These are phyloP conservation scores for Arctocebus calabarensis DNA, from an alignment of 2,797 vertebrate species.

Conservation along the genomic window DNA sequence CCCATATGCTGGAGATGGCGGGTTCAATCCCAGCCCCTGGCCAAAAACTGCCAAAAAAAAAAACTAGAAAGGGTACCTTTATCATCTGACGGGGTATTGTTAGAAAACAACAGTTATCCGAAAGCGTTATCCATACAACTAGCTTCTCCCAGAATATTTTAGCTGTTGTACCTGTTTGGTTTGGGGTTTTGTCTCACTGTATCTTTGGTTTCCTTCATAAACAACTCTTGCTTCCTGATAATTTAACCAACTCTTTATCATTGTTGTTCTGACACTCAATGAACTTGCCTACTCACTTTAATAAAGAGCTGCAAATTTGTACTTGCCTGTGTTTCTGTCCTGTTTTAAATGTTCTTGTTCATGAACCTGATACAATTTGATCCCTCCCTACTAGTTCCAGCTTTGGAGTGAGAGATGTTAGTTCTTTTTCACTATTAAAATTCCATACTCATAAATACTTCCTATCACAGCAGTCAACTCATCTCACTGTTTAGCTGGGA, in stretches of 20 bases:
- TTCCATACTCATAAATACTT: background rate
- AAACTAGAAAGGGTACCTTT: slow-evolving; percentile 7
- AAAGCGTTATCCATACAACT: background rate
- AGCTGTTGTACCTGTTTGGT: background rate
- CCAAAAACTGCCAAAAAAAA: background rate
- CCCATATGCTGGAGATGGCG: no score
- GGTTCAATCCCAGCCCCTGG: no score
- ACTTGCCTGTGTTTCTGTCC: background rate
- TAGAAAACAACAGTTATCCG: background rate
- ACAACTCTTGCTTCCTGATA: background rate
- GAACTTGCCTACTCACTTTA: background rate
- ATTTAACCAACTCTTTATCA: background rate
- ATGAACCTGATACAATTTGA: background rate
- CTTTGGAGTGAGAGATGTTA: slow-evolving; percentile 31
- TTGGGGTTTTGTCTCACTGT: background rate
- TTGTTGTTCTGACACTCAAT: background rate
- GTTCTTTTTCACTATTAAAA: slow-evolving; percentile 4
- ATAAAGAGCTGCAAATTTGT: background rate
- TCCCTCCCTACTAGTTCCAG: background rate
- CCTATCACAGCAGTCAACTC: background rate
- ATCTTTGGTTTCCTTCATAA: slow-evolving; percentile 55
- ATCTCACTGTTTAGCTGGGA: background rate
- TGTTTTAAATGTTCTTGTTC: slow-evolving; percentile 2
- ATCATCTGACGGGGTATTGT: background rate
- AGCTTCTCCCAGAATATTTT: background rate